These are phyloP conservation scores for Panurus biarmicus DNA, from an alignment of 2,113 vertebrate species.

Conservation along the genomic window DNA sequence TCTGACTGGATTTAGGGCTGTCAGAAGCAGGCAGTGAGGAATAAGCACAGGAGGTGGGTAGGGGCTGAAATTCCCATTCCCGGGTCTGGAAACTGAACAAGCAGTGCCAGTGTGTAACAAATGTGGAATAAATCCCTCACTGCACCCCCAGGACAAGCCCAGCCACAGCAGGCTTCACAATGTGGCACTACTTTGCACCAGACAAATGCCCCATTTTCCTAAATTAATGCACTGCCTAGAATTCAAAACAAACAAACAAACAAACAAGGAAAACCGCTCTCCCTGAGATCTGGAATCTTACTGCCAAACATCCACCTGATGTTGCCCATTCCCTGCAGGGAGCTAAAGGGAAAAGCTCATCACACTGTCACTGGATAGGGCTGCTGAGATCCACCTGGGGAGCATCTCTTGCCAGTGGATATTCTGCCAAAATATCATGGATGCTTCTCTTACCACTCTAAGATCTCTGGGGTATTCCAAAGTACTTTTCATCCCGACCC, in stretches of 20 bases:
- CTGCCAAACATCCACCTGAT: fast-evolving
- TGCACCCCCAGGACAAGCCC: fast-evolving
- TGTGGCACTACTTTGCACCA: background rate
- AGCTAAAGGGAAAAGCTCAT: background rate
- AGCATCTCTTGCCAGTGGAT: background rate
- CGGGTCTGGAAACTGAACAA: background rate
- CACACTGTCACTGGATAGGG: background rate
- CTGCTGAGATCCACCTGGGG: background rate
- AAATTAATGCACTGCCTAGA: too few relatives aligned
- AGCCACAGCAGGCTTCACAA: fast-evolving
- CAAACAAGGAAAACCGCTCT: background rate
- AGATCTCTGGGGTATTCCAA: background rate
- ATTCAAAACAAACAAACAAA: background rate
- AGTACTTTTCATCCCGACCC: background rate
- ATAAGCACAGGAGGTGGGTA: background rate
- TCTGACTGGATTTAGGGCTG: too few relatives aligned
- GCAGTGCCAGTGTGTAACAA: fast-evolving
- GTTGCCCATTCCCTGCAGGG: fast-evolving
- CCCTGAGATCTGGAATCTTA: background rate
- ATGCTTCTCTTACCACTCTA: background rate
- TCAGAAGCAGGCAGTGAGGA: background rate
- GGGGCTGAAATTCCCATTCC: background rate
- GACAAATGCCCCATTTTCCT: background rate
- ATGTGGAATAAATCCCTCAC: fast-evolving
- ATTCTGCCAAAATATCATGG: background rate